These are phyloP conservation scores for Archocentrus centrarchus DNA, from an alignment of 2,113 vertebrate species.

Conservation along the genomic window DNA sequence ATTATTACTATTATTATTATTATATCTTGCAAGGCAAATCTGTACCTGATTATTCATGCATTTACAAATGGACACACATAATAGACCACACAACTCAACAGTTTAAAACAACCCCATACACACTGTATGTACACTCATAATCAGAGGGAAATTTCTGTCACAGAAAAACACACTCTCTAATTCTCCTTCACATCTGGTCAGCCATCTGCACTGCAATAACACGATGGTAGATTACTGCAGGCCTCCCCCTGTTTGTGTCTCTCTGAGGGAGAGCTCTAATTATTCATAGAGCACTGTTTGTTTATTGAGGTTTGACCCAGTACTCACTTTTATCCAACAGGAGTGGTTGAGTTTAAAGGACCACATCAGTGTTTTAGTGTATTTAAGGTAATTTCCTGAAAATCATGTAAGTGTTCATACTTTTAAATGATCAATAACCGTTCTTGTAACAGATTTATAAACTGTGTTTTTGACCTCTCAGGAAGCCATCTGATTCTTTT, in stretches of 20 bases:
- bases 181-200: slow-evolving; percentile 66
- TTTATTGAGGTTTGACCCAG: slow-evolving; percentile 9
- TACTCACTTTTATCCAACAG: neutral
- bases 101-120: neutral
- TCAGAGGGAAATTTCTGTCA: slow-evolving; percentile 39
- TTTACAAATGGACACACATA: neutral
- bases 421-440: neutral
- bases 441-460: neutral
- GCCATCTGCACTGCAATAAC: slow-evolving; percentile 65
- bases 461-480: neutral
- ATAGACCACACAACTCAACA: neutral
- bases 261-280: slow-evolving; percentile 24
- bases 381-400: neutral
- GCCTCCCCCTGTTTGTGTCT: neutral
- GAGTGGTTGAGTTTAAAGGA: neutral
- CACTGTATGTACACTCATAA: neutral
- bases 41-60: neutral
- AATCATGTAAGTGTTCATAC: neutral
- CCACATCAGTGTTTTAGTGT: neutral
- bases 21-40: neutral
- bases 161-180: slow-evolving; percentile 47
- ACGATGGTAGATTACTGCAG: slow-evolving; percentile 22
- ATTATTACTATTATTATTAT: neutral
- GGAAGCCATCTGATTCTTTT: slow-evolving; percentile 9
- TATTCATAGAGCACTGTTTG: slow-evolving; percentile 15